Base-by-base conservation (phyloP, 2,113 vertebrate species). In the Myocastor coypus region DNA sequence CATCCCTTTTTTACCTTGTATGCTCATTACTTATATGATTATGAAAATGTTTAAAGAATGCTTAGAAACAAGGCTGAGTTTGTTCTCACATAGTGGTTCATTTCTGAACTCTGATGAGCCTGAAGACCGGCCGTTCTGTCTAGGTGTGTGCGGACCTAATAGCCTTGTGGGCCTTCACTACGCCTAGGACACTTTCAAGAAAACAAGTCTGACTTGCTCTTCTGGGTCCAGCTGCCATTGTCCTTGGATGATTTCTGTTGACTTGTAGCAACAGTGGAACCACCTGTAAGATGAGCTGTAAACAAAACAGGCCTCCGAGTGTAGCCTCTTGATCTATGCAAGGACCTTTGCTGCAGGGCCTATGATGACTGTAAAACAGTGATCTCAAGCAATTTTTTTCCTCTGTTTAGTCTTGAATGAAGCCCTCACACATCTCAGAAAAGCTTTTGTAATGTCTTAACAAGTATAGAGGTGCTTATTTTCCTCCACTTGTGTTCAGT, bases 381-480 rank as follows among this genome's bases (percentile, higher is more conserved):
- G 13, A 68, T 69, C 42, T 40, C 20, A 34, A 88, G 69, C 42
- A 1, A 92, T 89, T 84, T 6, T 83, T 96, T 90, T 57, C 78
- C 82, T 88, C 37, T 83, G 0, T 81, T 42, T 17, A 96, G 86
- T 87, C 30, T 92, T 24, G 63, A 57, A 5, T 28, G 26, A 87
- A 91, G 69, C 52, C 83, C 30, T 63, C 87, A 55, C 64, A 52
- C 34, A 80, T 83, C 73, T 42, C 63, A n/a, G 75, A 83, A 95
- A 88, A 75, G 11, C 66, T 37, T 71, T 88, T 97, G 80, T 55
- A 50, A 40, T 55, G 17, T 81, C 86, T 88, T 82, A 63, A 52
- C 34, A 83, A 87, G 40, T 50, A 40, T 5, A 32, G 1, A 30
- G 30, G 57, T 40, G 90, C 1, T 7, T 81, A 50, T 89, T 95